Evolutionary conservation across 1,140 invertebrate genomes (phyloP), one percentile per base, ranked within the genome.

Genomic region (Neodiprion pinetum): DNA sequence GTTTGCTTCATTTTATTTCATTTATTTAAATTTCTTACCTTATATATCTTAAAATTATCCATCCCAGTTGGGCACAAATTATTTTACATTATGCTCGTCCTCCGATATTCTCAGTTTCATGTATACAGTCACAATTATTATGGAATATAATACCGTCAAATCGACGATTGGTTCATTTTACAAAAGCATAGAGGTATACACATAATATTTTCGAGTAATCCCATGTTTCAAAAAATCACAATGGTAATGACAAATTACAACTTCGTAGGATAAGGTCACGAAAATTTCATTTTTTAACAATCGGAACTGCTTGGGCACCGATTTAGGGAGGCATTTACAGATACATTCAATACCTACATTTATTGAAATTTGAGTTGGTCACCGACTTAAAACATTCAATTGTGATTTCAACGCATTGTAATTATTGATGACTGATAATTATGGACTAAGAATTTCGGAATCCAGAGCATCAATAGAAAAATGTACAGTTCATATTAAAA

Each of bases 401-500:
- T 40, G 28, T 40, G 28, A 40, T 40, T 40, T 40, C 5, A 40
- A 5, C 1, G 28, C 28, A 40, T 40, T 40, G 28, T 3, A 40
- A 40, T 1, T 40, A 40, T 40, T 40, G 28, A 40, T 40, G 28
- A 40, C 28, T 40, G 28, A 40, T 40, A 2, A 40, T 40, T 9
- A 17, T 8, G 53, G 7, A 61, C 48, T 71, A 49, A 12, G 48
- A 71, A 71, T 17, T 23, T 79, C 79, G 82, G 81, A 84, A 84
- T 72, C 79, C 84, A 84, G 80, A 72, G 73, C 75, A 79, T 80
- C 74, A 70, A 78, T 81, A 79, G 79, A 74, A 82, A 81, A 80
- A 84, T 81, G 82, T 80, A 70, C 81, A 75, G 72, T 74, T 80
- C 82, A 69, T 85, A 82, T 77, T 83, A 72, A 61, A 80, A 79